A percentile compares a stretch with the other conserved stretches of the same genome.
Conservation (phyloP, 1,140 invertebrate species). For the Hetaerina americana region DNA sequence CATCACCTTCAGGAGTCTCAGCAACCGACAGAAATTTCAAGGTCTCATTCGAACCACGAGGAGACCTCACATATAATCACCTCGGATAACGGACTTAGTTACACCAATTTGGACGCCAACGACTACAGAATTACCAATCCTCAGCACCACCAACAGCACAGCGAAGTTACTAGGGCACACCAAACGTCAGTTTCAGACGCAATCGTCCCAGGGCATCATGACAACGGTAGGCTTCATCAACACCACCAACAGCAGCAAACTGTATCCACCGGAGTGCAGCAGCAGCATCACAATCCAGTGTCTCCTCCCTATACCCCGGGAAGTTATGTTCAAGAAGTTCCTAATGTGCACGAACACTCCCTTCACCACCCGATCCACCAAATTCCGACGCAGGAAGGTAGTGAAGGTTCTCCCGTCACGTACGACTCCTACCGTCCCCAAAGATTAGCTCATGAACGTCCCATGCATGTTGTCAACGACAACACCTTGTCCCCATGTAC, state of each 20-base stretch:
- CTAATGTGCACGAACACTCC: not conserved
- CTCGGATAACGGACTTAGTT: constrained; percentile 71
- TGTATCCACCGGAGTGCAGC: not conserved
- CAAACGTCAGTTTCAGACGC: not conserved
- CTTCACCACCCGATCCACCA: not conserved
- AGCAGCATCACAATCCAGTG: not conserved
- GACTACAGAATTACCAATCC: not conserved
- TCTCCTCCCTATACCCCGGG: not conserved
- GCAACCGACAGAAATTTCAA: not conserved
- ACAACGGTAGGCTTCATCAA: constrained; percentile 8
- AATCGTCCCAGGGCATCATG: not conserved
- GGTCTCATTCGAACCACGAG: not conserved
- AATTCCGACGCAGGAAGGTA: constrained; percentile 11
- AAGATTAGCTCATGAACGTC: no score
- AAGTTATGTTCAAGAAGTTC: not conserved
- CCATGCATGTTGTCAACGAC: not conserved
- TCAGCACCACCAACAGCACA: constrained; percentile 7
- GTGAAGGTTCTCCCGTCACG: constrained; percentile 13
- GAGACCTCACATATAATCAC: constrained; percentile 45
- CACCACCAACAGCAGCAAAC: constrained; percentile 6
- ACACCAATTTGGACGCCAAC: constrained; percentile 74
- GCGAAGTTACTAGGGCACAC: not conserved
- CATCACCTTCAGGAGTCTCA: not conserved
- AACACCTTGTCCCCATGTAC: not conserved
- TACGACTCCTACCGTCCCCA: no score